These are phyloP conservation scores for Peromyscus attwateri DNA, from an alignment of 2,797 vertebrate species.

Conservation along the genomic window DNA sequence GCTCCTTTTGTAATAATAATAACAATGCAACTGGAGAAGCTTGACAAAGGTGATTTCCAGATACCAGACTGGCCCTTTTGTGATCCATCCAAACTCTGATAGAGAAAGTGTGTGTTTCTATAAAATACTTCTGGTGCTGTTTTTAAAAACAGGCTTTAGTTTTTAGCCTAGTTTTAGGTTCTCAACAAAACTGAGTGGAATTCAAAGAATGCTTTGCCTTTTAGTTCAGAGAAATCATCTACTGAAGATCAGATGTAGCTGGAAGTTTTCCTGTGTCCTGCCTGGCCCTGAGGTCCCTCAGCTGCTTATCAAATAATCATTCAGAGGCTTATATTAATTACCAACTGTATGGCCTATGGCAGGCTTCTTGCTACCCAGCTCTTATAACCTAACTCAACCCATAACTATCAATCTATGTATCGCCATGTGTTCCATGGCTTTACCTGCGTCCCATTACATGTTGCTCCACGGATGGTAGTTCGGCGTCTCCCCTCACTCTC, in stretches of 20 bases:
- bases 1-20: neutral
- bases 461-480: too few species aligned
- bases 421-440: too few species aligned
- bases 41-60: neutral
- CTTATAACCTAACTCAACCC: too few species aligned
- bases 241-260: neutral
- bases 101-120: neutral
- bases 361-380: too few species aligned
- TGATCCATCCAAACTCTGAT: constrained; percentile 3
- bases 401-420: too few species aligned
- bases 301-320: too few species aligned
- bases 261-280: too few species aligned
- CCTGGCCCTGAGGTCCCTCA: too few species aligned
- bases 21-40: neutral
- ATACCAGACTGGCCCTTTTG: neutral
- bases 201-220: neutral
- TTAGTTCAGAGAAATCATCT: neutral
- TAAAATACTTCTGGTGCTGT: neutral
- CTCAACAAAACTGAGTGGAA: neutral
- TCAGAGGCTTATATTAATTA: too few species aligned
- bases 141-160: neutral
- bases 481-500: too few species aligned
- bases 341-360: too few species aligned
- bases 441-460: too few species aligned
- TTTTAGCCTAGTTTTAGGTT: neutral